Conservation (phyloP, 2,888 invertebrate species). For the Timema cristinae region DNA sequence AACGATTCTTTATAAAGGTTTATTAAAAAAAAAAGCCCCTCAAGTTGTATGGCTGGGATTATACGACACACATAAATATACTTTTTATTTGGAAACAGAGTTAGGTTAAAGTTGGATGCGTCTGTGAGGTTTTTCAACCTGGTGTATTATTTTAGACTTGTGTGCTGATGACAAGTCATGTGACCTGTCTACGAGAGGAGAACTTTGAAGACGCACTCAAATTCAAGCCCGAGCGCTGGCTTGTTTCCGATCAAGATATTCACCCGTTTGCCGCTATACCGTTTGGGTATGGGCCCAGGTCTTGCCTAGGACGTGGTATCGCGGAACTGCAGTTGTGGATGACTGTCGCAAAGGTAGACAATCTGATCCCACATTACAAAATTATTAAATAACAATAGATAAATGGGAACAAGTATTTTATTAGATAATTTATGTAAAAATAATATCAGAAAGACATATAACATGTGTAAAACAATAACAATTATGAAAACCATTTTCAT, state of each 20-base stretch:
- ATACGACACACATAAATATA: no score
- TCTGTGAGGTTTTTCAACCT: not conserved
- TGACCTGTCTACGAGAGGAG: slow-evolving; percentile 57
- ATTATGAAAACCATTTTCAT: no score
- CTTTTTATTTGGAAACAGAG: no score
- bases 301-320: slow-evolving; percentile 59
- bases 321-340: slow-evolving; percentile 58
- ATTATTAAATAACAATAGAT: not conserved
- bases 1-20: no score
- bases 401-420: no score
- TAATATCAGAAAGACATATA: no score
- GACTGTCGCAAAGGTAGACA: slow-evolving; percentile 53
- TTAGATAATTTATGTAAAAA: no score
- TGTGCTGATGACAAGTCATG: slow-evolving; percentile 61
- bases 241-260: slow-evolving; percentile 46
- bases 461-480: no score
- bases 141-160: slow-evolving; percentile 46
- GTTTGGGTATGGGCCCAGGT: slow-evolving; percentile 59
- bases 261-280: slow-evolving; percentile 59
- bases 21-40: no score
- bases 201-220: slow-evolving; percentile 60
- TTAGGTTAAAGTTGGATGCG: no score
- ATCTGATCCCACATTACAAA: slow-evolving; percentile 4
- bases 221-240: slow-evolving; percentile 62
- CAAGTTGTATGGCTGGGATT: no score